Evolutionary conservation across 2,113 vertebrate genomes (phyloP).

Genomic region (Peucedramus taeniatus): DNA sequence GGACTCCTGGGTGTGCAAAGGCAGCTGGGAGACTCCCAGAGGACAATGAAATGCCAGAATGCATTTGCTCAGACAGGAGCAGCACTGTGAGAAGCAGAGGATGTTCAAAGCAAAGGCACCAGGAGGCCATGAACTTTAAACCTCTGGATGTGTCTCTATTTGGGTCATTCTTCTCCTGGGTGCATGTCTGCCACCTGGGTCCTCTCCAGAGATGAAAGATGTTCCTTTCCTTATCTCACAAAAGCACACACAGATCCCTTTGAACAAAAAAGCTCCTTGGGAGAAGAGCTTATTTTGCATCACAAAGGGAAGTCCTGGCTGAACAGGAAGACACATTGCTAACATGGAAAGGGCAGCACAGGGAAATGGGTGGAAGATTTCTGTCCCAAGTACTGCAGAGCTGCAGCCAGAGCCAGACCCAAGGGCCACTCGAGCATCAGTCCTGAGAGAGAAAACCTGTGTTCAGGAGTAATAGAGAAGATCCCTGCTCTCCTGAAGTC

Average conservation of each 20-base stretch:
- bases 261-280: background rate
- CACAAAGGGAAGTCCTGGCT: background rate
- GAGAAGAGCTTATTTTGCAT: background rate
- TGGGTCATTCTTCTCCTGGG: background rate
- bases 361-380: background rate
- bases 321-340: background rate
- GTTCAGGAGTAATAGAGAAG: background rate
- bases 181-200: background rate
- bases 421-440: accelerated
- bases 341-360: background rate
- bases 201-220: background rate
- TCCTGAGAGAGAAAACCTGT: background rate
- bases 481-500: background rate
- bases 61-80: background rate
- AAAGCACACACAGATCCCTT: background rate
- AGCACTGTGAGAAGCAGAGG: background rate
- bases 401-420: background rate
- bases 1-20: accelerated
- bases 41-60: background rate
- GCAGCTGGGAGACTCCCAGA: background rate
- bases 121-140: background rate
- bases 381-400: background rate
- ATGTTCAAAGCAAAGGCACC: background rate
- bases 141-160: background rate
- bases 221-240: background rate